Percentiles rank a stretch among this genome's conserved stretches.
Evolutionary conservation across 64 coral and sea anemone genomes (phyloP).

Genomic region (Montipora foliosa): DNA sequence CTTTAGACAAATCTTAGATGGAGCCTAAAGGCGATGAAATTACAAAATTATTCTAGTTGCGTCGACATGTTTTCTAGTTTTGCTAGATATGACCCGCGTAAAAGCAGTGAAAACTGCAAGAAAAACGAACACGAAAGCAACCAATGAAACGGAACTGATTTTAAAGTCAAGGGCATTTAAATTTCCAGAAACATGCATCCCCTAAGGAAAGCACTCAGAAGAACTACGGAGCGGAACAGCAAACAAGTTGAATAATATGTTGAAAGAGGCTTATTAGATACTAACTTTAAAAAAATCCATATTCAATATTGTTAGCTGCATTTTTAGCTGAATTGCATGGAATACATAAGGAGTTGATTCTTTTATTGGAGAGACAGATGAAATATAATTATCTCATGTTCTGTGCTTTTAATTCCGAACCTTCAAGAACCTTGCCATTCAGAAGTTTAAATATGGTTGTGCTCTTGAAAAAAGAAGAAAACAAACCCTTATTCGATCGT

Average conservation of each 20-base stretch:
- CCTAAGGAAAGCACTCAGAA: background rate
- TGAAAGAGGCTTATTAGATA: background rate
- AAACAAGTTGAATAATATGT: conserved; percentile 6
- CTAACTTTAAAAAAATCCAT: background rate
- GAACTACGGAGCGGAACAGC: background rate
- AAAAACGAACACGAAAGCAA: background rate
- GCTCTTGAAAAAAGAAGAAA: background rate
- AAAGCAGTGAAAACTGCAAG: background rate
- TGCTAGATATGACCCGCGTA: background rate
- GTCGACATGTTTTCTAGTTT: too few species aligned
- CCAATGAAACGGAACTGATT: conserved; percentile 12
- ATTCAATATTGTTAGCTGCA: background rate
- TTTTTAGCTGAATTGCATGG: background rate
- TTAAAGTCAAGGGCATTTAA: background rate
- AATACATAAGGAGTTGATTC: too few species aligned
- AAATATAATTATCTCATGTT: too few species aligned
- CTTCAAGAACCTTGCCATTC: too few species aligned
- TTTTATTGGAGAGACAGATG: too few species aligned
- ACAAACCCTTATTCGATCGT: background rate
- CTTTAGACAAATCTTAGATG: background rate
- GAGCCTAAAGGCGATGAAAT: too few species aligned
- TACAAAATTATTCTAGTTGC: background rate
- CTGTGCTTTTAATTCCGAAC: too few species aligned
- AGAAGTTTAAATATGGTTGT: too few species aligned
- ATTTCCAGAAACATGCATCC: conserved; percentile 1